These are phyloP conservation scores for Drosophila subquinaria DNA, from an alignment of 2,888 invertebrate genomes.

Conservation along the genomic window DNA sequence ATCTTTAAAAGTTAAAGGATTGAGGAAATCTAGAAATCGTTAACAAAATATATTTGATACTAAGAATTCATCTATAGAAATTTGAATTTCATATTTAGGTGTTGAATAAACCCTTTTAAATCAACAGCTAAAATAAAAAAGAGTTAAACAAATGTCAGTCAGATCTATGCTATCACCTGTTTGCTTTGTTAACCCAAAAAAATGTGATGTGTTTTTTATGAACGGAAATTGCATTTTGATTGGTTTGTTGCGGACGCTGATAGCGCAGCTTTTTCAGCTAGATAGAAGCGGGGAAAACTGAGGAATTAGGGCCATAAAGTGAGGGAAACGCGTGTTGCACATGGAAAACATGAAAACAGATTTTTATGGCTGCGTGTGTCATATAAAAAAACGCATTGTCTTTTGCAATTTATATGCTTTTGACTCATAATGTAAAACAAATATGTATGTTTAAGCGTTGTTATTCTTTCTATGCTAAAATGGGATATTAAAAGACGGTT, in stretches of 20 bases:
- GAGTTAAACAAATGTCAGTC: conserved; percentile 22
- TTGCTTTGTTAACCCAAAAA: not conserved
- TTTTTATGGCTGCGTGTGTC: conserved; percentile 40
- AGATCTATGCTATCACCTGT: conserved; percentile 39
- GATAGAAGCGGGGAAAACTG: conserved; percentile 12
- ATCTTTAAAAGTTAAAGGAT: no score
- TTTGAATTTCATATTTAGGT: not conserved
- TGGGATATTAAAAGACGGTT: conserved; percentile 39
- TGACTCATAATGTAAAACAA: conserved; percentile 59
- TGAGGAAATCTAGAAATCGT: no score
- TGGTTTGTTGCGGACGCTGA: conserved; percentile 69
- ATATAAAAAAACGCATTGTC: conserved; percentile 22
- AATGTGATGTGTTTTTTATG: conserved; percentile 59
- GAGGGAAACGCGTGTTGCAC: conserved; percentile 46
- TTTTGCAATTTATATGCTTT: conserved; percentile 51
- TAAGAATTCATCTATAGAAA: not conserved
- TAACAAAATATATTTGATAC: not conserved
- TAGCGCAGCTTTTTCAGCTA: conserved; percentile 57
- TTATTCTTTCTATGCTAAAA: conserved; percentile 26
- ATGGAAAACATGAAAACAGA: conserved; percentile 27
- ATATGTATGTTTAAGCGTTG: conserved; percentile 43
- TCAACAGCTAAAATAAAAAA: not conserved
- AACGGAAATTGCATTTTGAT: conserved; percentile 78
- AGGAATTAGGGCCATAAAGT: conserved; percentile 43
- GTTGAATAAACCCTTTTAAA: not conserved